phyloP scores from a whole-genome alignment of 2,113 vertebrate species.

The Cygnus buccinator region DNA sequence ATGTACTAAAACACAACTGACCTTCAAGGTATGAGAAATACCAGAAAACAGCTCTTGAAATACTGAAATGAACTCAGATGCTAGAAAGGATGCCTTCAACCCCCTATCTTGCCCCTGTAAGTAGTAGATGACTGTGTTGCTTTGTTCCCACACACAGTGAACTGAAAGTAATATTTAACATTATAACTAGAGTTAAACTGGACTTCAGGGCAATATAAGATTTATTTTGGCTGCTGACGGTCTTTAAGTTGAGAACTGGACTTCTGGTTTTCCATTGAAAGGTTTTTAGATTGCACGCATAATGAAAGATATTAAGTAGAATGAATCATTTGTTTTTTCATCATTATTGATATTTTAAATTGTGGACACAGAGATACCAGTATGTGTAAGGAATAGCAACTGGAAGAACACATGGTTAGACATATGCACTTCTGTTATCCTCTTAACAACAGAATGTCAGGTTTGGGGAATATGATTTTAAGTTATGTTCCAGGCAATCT shows the following conservation, averaged over 20 bases:
- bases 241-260: not conserved
- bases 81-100: not conserved
- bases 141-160: not conserved
- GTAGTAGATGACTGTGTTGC: not conserved
- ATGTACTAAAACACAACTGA: conserved; percentile 26
- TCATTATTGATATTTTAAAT: not conserved
- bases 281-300: not conserved
- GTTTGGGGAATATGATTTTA: not conserved
- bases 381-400: not conserved
- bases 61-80: not conserved
- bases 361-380: not conserved
- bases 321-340: not conserved
- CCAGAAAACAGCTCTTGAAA: conserved; percentile 6
- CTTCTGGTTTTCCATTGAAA: not conserved
- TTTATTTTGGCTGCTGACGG: not conserved
- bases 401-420: not conserved
- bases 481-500: not conserved
- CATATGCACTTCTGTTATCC: not conserved
- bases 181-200: not conserved
- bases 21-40: conserved; percentile 20
- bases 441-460: not conserved
- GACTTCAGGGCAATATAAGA: not conserved
- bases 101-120: not conserved
- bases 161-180: not conserved
- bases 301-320: not conserved